Evolutionary conservation across 1,140 invertebrate species (phyloP).

Genomic region (Dendrolimus kikuchii): DNA sequence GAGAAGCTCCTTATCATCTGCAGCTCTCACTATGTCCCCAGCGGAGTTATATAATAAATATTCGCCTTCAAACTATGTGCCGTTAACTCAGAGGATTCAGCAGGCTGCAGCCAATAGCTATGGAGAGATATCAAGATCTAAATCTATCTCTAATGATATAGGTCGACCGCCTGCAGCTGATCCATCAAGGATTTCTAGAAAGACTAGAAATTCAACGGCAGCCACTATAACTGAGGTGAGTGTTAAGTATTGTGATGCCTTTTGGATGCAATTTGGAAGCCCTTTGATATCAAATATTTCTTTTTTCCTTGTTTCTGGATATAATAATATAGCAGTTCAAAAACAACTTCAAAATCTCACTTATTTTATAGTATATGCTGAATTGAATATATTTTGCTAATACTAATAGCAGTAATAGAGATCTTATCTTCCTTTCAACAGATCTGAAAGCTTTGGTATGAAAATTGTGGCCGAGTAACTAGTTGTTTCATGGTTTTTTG

Average conservation of each 20-base stretch:
- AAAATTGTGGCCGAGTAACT: no score
- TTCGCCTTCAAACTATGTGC: conserved; percentile 76
- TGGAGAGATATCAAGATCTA: conserved; percentile 66
- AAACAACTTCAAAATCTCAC: no score
- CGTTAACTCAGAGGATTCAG: conserved; percentile 70
- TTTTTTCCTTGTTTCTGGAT: no score
- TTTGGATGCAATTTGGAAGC: no score
- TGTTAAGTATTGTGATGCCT: background rate
- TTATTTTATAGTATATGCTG: no score
- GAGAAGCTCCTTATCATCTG: conserved; percentile 34
- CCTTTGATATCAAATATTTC: no score
- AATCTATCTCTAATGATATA: conserved; percentile 72
- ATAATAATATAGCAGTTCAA: no score
- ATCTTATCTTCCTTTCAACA: no score
- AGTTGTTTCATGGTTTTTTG: no score
- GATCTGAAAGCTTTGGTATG: no score
- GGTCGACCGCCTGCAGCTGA: conserved; percentile 54
- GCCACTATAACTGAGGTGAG: conserved; percentile 61
- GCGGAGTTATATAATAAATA: conserved; percentile 77
- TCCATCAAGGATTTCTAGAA: conserved; percentile 29
- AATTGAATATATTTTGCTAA: background rate
- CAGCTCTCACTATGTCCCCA: conserved; percentile 59
- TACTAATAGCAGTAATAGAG: background rate
- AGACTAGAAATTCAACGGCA: conserved; percentile 43
- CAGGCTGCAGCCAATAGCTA: conserved; percentile 45